Evolutionary conservation across 2,797 vertebrate genomes (phyloP).

Genomic region (Centropyge bicolor): DNA sequence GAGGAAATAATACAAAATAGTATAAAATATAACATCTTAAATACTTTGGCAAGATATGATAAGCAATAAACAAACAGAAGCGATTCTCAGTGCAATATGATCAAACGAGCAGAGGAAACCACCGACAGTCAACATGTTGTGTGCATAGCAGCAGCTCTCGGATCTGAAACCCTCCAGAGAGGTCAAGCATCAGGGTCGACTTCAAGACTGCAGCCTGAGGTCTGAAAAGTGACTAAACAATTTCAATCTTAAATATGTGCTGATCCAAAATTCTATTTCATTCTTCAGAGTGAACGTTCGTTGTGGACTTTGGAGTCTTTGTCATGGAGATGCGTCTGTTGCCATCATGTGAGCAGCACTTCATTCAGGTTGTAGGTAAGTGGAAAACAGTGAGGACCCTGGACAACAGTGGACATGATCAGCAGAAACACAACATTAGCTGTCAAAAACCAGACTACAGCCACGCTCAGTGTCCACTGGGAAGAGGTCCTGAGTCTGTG

Average conservation of each 20-base stretch:
- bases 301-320: neutral
- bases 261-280: neutral
- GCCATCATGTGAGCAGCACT: neutral
- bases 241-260: neutral
- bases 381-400: neutral
- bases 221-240: neutral
- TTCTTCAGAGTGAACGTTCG: neutral
- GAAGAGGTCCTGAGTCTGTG: neutral
- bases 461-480: neutral
- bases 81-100: slow-evolving; percentile 11
- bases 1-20: slow-evolving; percentile 56
- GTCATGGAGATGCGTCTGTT: neutral
- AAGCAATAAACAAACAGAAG: slow-evolving; percentile 41
- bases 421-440: neutral
- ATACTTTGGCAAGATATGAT: slow-evolving; percentile 65
- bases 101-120: slow-evolving; percentile 11
- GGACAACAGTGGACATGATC: neutral
- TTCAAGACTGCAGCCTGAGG: neutral
- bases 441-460: neutral
- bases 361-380: neutral
- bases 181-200: slow-evolving; percentile 6
- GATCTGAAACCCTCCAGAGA: neutral
- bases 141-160: slow-evolving; percentile 6
- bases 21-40: slow-evolving; percentile 57
- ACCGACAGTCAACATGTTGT: slow-evolving; percentile 4